Evolutionary conservation across 2,113 vertebrate genomes (phyloP).

Genomic region (Semicossyphus pulcher): DNA sequence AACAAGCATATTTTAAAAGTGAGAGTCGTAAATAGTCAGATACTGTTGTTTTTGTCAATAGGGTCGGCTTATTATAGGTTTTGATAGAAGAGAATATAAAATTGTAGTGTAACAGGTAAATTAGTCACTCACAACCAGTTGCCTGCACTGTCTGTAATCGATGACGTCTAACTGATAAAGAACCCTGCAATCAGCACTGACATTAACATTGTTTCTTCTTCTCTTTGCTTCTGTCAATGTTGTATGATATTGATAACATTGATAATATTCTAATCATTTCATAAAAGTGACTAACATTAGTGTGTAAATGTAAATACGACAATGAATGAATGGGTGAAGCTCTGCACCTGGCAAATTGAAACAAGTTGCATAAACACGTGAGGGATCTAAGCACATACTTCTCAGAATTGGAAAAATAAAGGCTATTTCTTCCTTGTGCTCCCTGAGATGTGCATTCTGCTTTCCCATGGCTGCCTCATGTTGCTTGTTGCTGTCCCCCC

Average conservation of each 20-base stretch:
- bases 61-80: no score
- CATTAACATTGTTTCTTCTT: no score
- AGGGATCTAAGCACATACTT: conserved; percentile 86
- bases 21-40: neutral
- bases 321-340: conserved; percentile 59
- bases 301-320: conserved; percentile 18
- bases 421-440: conserved; percentile 80
- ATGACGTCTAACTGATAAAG: neutral
- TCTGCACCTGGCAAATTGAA: conserved; percentile 81
- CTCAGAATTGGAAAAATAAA: conserved; percentile 86
- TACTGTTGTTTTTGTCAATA: no score
- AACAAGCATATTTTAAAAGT: no score
- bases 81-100: no score
- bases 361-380: conserved; percentile 85
- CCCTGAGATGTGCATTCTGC: conserved; percentile 79
- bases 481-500: conserved; percentile 83
- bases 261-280: neutral
- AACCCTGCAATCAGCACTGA: neutral
- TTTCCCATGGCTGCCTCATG: conserved; percentile 90
- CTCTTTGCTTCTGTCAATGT: no score
- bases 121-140: neutral
- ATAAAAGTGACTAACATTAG: neutral
- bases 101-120: no score
- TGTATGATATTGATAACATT: neutral
- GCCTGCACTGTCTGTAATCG: neutral